These are phyloP conservation scores for Diprion similis DNA, from an alignment of 1,140 invertebrate species.

Conservation along the genomic window DNA sequence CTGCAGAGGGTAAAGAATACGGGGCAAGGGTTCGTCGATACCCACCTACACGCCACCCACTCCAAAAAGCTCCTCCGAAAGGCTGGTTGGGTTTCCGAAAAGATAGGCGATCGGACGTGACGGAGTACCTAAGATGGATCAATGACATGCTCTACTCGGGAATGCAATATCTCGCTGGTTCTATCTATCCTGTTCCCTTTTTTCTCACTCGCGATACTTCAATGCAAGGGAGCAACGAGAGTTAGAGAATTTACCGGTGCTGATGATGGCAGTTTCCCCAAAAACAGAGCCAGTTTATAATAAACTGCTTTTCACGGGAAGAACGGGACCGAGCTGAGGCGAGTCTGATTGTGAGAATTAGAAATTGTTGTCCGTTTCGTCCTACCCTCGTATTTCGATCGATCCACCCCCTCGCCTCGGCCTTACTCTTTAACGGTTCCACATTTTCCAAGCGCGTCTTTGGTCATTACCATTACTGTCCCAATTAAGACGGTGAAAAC, in stretches of 20 bases:
- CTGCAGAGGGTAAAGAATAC: neutral
- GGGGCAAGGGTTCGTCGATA: neutral
- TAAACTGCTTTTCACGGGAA: no score
- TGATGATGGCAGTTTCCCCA: neutral
- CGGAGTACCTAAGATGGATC: conserved; percentile 11
- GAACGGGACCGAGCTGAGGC: neutral
- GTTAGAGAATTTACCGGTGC: neutral
- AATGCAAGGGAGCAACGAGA: neutral
- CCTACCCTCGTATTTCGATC: neutral
- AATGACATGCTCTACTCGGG: conserved; percentile 9
- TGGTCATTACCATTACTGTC: neutral
- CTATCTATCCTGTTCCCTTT: neutral
- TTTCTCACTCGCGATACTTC: neutral
- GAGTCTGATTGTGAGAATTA: neutral
- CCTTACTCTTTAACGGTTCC: neutral
- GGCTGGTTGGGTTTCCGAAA: neutral
- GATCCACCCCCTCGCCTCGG: neutral
- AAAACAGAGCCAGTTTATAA: neutral
- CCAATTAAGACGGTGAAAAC: conserved; percentile 3
- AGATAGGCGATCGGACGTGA: conserved; percentile 1
- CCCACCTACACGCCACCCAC: neutral
- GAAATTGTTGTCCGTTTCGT: neutral
- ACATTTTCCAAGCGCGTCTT: neutral
- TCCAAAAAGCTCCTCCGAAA: neutral
- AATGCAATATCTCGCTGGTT: neutral